Percentiles rank a stretch among this genome's conserved stretches.
These are phyloP conservation scores for Lepeophtheirus salmonis DNA, from an alignment of 1,140 invertebrate genomes.

Conservation along the genomic window DNA sequence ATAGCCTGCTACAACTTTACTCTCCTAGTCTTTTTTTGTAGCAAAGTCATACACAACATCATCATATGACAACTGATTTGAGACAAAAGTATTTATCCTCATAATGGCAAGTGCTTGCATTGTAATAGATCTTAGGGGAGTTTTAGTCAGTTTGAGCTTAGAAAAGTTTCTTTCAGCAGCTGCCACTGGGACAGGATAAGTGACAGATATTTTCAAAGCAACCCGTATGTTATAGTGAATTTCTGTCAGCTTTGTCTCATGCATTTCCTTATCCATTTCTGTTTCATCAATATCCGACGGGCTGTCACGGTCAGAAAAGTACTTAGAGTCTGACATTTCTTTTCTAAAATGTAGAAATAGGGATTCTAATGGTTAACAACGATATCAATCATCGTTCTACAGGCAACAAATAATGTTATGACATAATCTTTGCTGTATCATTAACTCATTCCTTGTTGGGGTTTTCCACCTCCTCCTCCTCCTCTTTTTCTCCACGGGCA, in stretches of 20 bases:
- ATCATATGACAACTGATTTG: neutral
- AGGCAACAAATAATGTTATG: too few species aligned
- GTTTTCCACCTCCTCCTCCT: too few species aligned
- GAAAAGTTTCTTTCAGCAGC: neutral
- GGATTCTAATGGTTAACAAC: too few species aligned
- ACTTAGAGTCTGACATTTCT: neutral
- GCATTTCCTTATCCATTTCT: neutral
- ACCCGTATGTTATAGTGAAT: neutral
- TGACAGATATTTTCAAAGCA: neutral
- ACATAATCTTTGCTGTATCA: too few species aligned
- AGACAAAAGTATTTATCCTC: neutral
- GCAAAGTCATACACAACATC: neutral
- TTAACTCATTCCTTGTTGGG: too few species aligned
- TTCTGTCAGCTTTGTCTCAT: neutral
- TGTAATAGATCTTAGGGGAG: neutral
- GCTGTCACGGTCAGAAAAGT: neutral
- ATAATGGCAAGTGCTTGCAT: neutral
- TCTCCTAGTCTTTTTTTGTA: neutral
- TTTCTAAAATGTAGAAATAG: too few species aligned
- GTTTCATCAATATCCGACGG: neutral
- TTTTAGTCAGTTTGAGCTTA: neutral
- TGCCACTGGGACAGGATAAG: neutral
- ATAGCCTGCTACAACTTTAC: neutral
- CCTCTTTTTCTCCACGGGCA: too few species aligned
- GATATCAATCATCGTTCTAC: too few species aligned